Conservation (phyloP, 2,888 invertebrate genomes). For the Drosophila emarginata region DNA sequence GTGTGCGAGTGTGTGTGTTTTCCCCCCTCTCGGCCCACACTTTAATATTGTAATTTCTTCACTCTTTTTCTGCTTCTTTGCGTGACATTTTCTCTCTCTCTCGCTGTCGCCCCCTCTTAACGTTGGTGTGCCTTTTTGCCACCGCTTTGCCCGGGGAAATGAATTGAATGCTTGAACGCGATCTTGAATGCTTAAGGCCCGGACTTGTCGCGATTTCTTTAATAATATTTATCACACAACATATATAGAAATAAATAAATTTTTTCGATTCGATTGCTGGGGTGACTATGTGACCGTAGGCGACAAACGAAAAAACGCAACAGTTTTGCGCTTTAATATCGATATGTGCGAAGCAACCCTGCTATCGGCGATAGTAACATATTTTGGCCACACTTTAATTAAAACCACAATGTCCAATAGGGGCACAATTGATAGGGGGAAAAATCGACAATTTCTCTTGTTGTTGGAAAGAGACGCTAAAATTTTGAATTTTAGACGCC, state of each 20-base stretch:
- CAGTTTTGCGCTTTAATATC: neutral
- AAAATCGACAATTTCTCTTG: neutral
- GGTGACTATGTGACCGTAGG: conserved; percentile 5
- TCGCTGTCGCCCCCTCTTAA: conserved; percentile 45
- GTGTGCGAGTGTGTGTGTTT: conserved; percentile 12
- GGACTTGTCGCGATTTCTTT: conserved; percentile 30
- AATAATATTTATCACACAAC: conserved; percentile 40
- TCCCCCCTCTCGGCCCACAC: conserved; percentile 21
- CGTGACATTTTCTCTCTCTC: conserved; percentile 78
- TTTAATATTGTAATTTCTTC: conserved; percentile 67
- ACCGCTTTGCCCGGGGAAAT: conserved; percentile 39
- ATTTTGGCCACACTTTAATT: neutral
- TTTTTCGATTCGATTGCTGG: conserved; percentile 8
- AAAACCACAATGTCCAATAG: neutral
- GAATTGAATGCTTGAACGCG: conserved; percentile 10
- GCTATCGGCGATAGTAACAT: neutral
- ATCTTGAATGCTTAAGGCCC: conserved; percentile 18
- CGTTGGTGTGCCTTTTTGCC: conserved; percentile 35
- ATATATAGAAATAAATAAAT: conserved; percentile 11
- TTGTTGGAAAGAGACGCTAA: neutral
- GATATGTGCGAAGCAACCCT: conserved; percentile 1
- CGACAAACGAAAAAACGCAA: conserved; percentile 6
- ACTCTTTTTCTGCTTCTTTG: conserved; percentile 77
- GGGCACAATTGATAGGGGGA: neutral
- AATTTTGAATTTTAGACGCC: neutral